A percentile compares a stretch with the other conserved stretches of the same genome.
Evolutionary conservation across 2,797 vertebrate genomes (phyloP).

Genomic region (Oryzias dopingdopingensis): DNA sequence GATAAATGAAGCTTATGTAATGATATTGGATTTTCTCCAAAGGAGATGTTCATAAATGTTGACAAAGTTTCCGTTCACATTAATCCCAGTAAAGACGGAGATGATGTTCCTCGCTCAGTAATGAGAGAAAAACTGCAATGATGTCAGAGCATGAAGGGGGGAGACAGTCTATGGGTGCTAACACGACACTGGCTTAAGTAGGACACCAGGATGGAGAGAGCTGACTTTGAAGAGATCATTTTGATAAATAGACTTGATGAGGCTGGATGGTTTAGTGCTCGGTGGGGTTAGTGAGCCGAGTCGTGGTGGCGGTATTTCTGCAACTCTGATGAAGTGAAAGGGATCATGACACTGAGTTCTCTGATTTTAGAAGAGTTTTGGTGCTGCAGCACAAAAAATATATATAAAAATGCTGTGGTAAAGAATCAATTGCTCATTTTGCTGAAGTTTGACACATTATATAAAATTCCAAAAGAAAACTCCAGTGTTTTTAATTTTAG

Average conservation of each 20-base stretch:
- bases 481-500: neutral
- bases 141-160: constrained; percentile 54
- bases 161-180: constrained; percentile 48
- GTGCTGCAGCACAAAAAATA: constrained; percentile 30
- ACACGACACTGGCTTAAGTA: constrained; percentile 69
- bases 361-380: constrained; percentile 46
- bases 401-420: constrained; percentile 19
- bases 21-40: constrained; percentile 39
- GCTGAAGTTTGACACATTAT: constrained; percentile 4
- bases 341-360: constrained; percentile 68
- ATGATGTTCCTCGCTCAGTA: constrained; percentile 50
- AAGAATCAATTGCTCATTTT: constrained; percentile 18
- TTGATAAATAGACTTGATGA: constrained; percentile 75
- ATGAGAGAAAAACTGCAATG: constrained; percentile 62
- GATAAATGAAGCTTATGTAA: constrained; percentile 55
- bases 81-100: constrained; percentile 54
- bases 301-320: constrained; percentile 53
- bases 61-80: constrained; percentile 75
- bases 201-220: constrained; percentile 59
- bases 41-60: constrained; percentile 68
- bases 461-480: constrained; percentile 4
- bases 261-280: constrained; percentile 65
- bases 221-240: constrained; percentile 67
- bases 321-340: constrained; percentile 60
- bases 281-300: constrained; percentile 50